Conservation (phyloP, 2,113 vertebrate species). For the Nycticorax nycticorax region DNA sequence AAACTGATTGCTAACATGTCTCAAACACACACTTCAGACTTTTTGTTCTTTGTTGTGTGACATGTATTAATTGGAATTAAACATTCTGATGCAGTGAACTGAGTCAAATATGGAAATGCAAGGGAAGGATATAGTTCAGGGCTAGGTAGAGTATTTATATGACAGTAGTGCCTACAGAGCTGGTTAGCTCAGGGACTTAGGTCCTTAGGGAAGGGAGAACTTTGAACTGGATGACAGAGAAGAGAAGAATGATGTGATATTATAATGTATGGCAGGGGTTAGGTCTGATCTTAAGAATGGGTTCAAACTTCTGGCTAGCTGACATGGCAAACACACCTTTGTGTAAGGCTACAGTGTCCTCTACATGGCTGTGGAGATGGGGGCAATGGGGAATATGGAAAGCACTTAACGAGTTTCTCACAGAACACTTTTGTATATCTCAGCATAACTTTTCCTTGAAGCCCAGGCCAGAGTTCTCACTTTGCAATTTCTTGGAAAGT, state of each 20-base stretch:
- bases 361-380: neutral
- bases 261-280: neutral
- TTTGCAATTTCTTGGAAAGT: constrained; percentile 63
- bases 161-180: neutral
- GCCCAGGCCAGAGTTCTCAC: constrained; percentile 45
- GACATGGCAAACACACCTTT: neutral
- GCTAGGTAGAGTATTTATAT: neutral
- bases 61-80: neutral
- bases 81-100: neutral
- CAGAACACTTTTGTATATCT: constrained; percentile 10
- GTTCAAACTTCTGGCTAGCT: neutral
- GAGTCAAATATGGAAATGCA: neutral
- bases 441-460: constrained; percentile 53
- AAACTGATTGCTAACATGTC: neutral
- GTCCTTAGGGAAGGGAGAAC: neutral
- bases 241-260: neutral
- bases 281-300: neutral
- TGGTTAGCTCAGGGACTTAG: neutral
- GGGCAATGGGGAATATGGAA: neutral
- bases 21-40: neutral
- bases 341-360: neutral
- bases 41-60: neutral
- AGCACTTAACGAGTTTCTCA: constrained; percentile 20
- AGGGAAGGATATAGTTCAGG: neutral
- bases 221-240: neutral